phyloP scores from a whole-genome alignment of 2,888 invertebrate genomes.

The Bhutanitis thaidina region DNA sequence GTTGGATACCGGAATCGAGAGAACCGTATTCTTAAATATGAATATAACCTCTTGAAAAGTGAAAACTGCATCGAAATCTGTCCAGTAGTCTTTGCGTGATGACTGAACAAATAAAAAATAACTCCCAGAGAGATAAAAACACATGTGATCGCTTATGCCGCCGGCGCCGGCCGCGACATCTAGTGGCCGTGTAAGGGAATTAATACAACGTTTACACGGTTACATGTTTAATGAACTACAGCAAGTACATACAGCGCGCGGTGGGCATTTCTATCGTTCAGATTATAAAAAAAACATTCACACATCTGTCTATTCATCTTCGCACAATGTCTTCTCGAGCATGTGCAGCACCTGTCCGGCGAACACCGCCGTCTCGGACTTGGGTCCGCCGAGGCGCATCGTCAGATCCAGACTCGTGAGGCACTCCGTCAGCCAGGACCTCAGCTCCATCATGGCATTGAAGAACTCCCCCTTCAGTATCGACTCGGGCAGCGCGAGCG shows the following conservation, averaged over 20 bases:
- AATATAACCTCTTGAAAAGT: too few species aligned
- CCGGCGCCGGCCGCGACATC: background rate
- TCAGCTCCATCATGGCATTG: constrained; percentile 82
- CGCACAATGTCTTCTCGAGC: constrained; percentile 68
- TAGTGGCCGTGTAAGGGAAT: background rate
- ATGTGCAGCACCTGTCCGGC: constrained; percentile 81
- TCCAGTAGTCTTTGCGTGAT: too few species aligned
- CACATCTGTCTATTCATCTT: constrained; percentile 22
- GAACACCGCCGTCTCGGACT: constrained; percentile 82
- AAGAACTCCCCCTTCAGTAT: constrained; percentile 81
- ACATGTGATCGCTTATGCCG: background rate
- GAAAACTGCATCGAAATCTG: too few species aligned
- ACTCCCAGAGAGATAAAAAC: background rate
- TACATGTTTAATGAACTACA: background rate
- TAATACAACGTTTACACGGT: background rate
- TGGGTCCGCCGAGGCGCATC: constrained; percentile 77
- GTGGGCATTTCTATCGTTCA: background rate
- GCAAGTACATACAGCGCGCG: background rate
- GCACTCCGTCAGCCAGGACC: constrained; percentile 83
- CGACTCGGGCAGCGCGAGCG: constrained; percentile 80
- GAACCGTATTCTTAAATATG: too few species aligned
- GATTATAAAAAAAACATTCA: background rate
- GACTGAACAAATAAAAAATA: too few species aligned
- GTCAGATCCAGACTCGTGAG: constrained; percentile 73
- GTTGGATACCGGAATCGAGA: too few species aligned